A percentile compares a stretch with the other conserved stretches of the same genome.
phyloP scores from a whole-genome alignment of 2,113 vertebrate species.

The Myotis davidii region DNA sequence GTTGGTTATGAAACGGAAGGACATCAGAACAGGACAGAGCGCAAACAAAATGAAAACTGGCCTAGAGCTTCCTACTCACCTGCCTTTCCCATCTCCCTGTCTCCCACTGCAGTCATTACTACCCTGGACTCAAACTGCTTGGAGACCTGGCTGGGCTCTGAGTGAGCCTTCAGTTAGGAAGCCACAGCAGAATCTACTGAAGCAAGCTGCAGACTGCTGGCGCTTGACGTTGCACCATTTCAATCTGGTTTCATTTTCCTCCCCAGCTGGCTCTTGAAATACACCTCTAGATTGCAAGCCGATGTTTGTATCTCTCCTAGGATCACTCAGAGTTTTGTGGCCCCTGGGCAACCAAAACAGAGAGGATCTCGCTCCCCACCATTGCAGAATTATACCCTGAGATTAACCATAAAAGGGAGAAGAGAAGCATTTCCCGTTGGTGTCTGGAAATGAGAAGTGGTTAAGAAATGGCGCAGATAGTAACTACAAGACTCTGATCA shows the following conservation, averaged over 20 bases:
- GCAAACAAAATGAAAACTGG: background rate
- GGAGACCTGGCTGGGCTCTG: background rate
- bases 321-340: background rate
- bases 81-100: background rate
- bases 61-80: background rate
- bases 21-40: background rate
- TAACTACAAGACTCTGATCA: background rate
- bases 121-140: background rate
- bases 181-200: background rate
- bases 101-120: background rate
- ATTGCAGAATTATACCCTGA: background rate
- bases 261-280: background rate
- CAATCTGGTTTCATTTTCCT: constrained; percentile 41
- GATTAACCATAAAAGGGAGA: background rate
- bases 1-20: background rate
- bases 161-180: background rate
- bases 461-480: background rate
- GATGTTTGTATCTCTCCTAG: background rate
- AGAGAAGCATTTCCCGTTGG: background rate
- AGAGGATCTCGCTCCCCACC: background rate
- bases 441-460: constrained; percentile 7
- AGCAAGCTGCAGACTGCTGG: background rate
- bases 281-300: background rate
- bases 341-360: background rate
- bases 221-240: fast-evolving